Conservation (phyloP, 2,797 vertebrate species). For the Balearica regulorum region DNA sequence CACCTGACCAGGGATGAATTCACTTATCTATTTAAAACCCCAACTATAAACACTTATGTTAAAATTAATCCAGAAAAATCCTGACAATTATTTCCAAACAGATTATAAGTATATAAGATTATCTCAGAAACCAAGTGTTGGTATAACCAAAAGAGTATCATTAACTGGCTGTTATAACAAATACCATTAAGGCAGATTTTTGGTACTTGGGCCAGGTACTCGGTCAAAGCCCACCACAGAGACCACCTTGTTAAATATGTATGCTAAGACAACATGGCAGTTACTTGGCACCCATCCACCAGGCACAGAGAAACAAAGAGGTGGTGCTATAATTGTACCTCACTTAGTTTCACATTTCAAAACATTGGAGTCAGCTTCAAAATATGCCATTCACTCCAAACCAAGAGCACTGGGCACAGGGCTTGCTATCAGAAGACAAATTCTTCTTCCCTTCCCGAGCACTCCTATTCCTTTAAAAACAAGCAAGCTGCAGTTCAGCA, state of each 20-base stretch:
- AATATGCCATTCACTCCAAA: conserved; percentile 43
- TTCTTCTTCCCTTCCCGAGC: background rate
- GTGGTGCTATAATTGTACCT: conserved; percentile 18
- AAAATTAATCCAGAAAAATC: background rate
- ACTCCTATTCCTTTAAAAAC: background rate
- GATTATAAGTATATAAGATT: background rate
- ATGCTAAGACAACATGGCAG: background rate
- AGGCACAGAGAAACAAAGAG: conserved; percentile 17
- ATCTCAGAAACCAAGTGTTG: background rate
- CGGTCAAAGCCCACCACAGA: background rate
- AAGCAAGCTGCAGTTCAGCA: background rate
- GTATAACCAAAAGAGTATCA: background rate
- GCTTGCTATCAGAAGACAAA: background rate
- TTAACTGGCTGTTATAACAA: background rate
- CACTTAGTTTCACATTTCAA: conserved; percentile 46
- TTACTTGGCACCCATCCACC: background rate
- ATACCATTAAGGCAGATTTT: background rate
- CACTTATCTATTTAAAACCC: background rate
- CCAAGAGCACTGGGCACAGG: background rate
- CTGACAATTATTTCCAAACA: background rate
- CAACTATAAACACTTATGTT: background rate
- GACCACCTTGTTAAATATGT: background rate
- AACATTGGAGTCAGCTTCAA: conserved; percentile 28
- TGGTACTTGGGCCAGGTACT: background rate
- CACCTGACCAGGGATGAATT: background rate